Percentiles rank a stretch among this genome's conserved stretches.
These are phyloP conservation scores for Jacana jacana DNA, from an alignment of 2,113 vertebrate genomes.

Conservation along the genomic window DNA sequence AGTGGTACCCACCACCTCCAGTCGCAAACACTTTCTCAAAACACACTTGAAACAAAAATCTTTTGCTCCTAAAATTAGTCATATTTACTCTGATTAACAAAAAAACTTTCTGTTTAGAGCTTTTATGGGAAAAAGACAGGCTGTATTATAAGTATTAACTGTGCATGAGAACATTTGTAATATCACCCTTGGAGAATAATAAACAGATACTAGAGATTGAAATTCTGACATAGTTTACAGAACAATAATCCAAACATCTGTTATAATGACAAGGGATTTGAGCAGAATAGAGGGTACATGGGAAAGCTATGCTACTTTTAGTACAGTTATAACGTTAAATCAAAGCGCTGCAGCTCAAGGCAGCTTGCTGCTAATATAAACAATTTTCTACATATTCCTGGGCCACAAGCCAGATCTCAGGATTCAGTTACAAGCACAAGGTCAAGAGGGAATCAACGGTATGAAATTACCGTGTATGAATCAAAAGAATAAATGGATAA, in stretches of 20 bases:
- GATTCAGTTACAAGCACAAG: constrained; percentile 82
- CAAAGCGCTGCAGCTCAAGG: constrained; percentile 81
- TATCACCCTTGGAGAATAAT: constrained; percentile 89
- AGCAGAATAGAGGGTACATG: constrained; percentile 87
- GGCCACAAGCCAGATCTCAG: constrained; percentile 81
- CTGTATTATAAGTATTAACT: constrained; percentile 78
- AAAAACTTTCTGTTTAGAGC: constrained; percentile 70
- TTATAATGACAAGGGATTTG: constrained; percentile 93
- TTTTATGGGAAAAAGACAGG: constrained; percentile 74
- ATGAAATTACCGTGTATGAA: constrained; percentile 86
- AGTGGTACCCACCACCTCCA: not conserved
- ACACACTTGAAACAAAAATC: not conserved
- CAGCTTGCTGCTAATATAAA: constrained; percentile 92
- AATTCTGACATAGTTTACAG: constrained; percentile 95
- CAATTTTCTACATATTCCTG: constrained; percentile 87
- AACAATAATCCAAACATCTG: constrained; percentile 97
- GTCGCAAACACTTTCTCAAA: not conserved
- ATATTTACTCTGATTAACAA: constrained; percentile 64
- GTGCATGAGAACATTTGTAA: constrained; percentile 86
- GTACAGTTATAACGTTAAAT: constrained; percentile 87
- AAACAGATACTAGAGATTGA: constrained; percentile 90
- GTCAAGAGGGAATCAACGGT: constrained; percentile 87
- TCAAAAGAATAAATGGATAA: constrained; percentile 89
- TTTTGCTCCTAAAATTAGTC: constrained; percentile 48
- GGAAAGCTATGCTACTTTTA: constrained; percentile 89